Conservation (phyloP, 1,140 invertebrate genomes). For the Cotesia typhae region DNA sequence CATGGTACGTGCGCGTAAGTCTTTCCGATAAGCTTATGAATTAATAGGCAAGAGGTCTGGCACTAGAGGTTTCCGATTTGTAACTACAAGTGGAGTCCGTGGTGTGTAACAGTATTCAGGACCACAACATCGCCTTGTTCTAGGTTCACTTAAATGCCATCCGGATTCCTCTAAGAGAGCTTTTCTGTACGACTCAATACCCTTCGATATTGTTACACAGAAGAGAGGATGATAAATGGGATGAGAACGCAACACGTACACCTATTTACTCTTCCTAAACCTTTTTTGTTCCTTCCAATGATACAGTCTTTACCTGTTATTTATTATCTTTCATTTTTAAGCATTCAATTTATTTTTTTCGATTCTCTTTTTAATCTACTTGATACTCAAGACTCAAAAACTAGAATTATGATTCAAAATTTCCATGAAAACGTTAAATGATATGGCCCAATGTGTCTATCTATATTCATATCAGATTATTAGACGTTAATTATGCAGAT, state of each 20-base stretch:
- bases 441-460: too few species aligned
- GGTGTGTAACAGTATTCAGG: neutral
- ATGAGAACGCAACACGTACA: too few species aligned
- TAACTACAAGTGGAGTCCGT: slow-evolving; percentile 8
- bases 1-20: neutral
- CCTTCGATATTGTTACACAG: neutral
- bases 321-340: too few species aligned
- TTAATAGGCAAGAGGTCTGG: slow-evolving; percentile 24
- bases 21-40: slow-evolving; percentile 25
- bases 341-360: neutral
- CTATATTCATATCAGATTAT: too few species aligned
- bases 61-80: slow-evolving; percentile 21
- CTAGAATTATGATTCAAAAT: neutral
- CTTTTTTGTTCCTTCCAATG: too few species aligned
- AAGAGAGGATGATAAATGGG: neutral
- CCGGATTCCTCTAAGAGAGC: slow-evolving; percentile 13
- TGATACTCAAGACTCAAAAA: too few species aligned
- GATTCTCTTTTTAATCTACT: neutral
- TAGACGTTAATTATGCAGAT: too few species aligned
- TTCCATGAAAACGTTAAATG: neutral
- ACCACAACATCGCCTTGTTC: neutral
- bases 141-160: slow-evolving; percentile 28
- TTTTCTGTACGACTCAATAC: slow-evolving; percentile 14
- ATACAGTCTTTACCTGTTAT: too few species aligned
- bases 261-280: too few species aligned